Conservation (phyloP, 2,888 invertebrate genomes). For the Caenorhabditis sulstoni region DNA sequence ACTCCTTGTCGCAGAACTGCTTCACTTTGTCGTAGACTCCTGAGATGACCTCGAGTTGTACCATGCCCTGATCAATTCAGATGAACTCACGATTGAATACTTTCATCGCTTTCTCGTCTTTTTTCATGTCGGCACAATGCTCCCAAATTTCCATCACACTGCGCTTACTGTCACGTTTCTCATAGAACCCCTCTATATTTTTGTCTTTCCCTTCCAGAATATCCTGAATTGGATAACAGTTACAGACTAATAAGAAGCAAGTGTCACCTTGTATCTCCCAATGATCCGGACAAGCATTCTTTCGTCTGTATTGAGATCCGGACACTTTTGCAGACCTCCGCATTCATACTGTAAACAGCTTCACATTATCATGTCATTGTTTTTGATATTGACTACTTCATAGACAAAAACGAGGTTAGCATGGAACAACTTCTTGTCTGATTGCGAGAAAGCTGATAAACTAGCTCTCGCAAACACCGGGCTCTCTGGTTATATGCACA, state of each 20-base stretch:
- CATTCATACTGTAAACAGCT: constrained; percentile 74
- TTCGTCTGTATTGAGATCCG: constrained; percentile 73
- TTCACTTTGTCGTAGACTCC: constrained; percentile 72
- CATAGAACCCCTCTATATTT: constrained; percentile 73
- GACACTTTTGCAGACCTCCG: constrained; percentile 67
- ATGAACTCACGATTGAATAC: constrained; percentile 72
- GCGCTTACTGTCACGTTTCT: constrained; percentile 73
- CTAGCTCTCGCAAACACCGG: neutral
- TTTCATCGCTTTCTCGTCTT: constrained; percentile 72
- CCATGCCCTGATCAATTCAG: neutral
- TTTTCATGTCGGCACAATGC: constrained; percentile 74
- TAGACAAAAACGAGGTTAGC: neutral
- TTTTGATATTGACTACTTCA: neutral
- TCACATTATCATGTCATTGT: neutral
- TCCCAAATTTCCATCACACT: constrained; percentile 79
- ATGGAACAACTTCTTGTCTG: neutral
- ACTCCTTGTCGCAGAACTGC: constrained; percentile 72
- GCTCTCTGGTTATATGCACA: neutral
- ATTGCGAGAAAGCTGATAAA: neutral
- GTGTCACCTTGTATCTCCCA: constrained; percentile 73
- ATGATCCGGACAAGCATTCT: constrained; percentile 78
- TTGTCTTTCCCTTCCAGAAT: constrained; percentile 75
- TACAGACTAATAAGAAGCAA: neutral
- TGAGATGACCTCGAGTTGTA: constrained; percentile 39
- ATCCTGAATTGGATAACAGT: constrained; percentile 56